phyloP scores from a whole-genome alignment of 2,888 invertebrate genomes.

The Antheraea assamensis region DNA sequence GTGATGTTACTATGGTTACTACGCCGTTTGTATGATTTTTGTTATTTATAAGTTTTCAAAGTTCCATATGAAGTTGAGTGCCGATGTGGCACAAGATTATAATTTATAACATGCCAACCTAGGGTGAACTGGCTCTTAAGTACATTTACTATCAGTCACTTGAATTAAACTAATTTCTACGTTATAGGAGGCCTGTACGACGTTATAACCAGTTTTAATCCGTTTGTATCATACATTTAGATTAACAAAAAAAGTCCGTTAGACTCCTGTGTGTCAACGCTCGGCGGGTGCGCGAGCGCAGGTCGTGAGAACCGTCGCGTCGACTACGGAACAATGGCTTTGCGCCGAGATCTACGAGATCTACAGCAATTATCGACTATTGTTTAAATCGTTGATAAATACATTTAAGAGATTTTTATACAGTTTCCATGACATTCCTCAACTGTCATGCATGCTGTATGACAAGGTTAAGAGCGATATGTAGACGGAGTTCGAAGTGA shows the following conservation, averaged over 20 bases:
- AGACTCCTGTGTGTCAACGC: constrained; percentile 30
- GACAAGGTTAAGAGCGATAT: constrained; percentile 11
- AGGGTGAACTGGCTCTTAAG: too few species aligned
- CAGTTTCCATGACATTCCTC: constrained; percentile 8
- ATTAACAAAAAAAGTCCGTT: constrained; percentile 32
- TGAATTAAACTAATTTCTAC: too few species aligned
- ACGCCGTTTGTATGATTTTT: too few species aligned
- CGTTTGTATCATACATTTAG: too few species aligned
- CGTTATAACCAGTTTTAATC: too few species aligned
- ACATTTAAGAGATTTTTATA: constrained; percentile 28
- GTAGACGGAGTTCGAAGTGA: not conserved
- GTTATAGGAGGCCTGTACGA: too few species aligned
- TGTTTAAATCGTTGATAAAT: constrained; percentile 17
- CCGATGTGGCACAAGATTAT: too few species aligned
- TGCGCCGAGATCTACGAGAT: constrained; percentile 33
- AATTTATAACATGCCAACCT: too few species aligned
- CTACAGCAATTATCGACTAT: constrained; percentile 9
- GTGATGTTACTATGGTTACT: too few species aligned
- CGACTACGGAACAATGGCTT: constrained; percentile 39
- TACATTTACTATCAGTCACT: too few species aligned
- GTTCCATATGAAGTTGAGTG: too few species aligned
- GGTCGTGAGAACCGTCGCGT: constrained; percentile 56
- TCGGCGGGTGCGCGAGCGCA: constrained; percentile 50
- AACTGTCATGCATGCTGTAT: constrained; percentile 3
- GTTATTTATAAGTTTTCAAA: too few species aligned